Evolutionary conservation across 2,888 invertebrate species (phyloP), one percentile per base, ranked within the genome.

Genomic region (Polydrusus pterygomalis): DNA sequence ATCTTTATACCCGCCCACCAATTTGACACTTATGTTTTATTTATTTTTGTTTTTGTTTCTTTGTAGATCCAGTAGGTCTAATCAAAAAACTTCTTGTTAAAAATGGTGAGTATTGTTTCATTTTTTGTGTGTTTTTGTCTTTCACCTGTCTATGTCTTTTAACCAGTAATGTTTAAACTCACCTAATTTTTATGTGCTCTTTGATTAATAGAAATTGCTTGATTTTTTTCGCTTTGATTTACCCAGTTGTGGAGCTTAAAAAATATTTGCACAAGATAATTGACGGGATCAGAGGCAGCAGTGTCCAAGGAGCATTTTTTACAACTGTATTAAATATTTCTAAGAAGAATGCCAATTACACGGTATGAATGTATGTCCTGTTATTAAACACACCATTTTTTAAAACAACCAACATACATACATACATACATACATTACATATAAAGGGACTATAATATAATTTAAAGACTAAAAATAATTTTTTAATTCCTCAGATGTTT

Each of bases 21-120:
- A 45, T 43, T 63, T 40, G 43, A 43, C 17, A 34, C 34, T 34
- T 43, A 34, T 30, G 30, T 62, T 60, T 70, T 58, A 70, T 58
- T 70, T 70, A 71, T 65, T 65, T 63, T 75, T 67, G 20, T 75
- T 67, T 76, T 76, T 76, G 69, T 76, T 72, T 76, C 58, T 76
- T 76, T 78, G 34, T 76, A 76, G 75, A 75, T 78, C 75, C 78
- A 62, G 68, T 74, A 69, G 62, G 65, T 71, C 74, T 77, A 63
- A 75, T 77, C 71, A 77, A 77, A 77, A 77, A 77, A 71, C 77
- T 77, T 58, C 77, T 77, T 45, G 58, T 69, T 65, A 77, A 70
- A 72, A 77, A 77, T 75, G 77, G 77, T 77, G 75, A 77, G 77
- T 77, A 73, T 18, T n/a, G 47, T 45, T 72, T 72, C 11, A 15